Conservation (phyloP, 2,888 invertebrate species). For the Anthophora plumipes region DNA sequence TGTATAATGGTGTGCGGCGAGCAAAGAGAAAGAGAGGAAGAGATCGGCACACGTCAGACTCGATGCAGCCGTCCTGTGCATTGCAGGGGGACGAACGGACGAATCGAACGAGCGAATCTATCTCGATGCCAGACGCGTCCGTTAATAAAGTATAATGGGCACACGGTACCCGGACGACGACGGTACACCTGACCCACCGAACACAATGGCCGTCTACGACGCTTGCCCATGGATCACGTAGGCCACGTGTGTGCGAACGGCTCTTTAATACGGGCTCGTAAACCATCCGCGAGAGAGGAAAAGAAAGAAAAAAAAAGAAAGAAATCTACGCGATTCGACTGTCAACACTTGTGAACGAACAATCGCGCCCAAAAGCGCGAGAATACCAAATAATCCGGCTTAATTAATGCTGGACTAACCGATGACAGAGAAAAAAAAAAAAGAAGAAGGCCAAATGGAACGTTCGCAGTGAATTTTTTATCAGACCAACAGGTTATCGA, state of each 20-base stretch:
- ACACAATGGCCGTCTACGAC: conserved; percentile 69
- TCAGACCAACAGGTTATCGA: neutral
- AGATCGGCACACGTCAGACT: conserved; percentile 27
- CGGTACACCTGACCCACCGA: conserved; percentile 75
- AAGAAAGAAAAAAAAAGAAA: no score
- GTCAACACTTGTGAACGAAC: conserved; percentile 33
- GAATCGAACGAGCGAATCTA: conserved; percentile 65
- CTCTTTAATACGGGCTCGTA: conserved; percentile 75
- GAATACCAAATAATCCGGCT: conserved; percentile 22
- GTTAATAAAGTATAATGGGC: conserved; percentile 81
- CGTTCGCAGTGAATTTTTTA: conserved; percentile 11
- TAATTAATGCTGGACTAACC: conserved; percentile 32
- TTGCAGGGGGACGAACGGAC: conserved; percentile 50
- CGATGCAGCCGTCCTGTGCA: conserved; percentile 57
- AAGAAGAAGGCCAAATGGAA: conserved; percentile 17
- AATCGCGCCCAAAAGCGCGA: conserved; percentile 39
- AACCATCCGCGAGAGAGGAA: conserved; percentile 69
- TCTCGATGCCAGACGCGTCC: conserved; percentile 76
- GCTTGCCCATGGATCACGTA: conserved; percentile 74
- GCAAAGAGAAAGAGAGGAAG: neutral
- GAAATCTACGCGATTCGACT: conserved; percentile 51
- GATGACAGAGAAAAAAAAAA: neutral
- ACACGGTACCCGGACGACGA: conserved; percentile 69
- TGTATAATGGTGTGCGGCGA: conserved; percentile 13
- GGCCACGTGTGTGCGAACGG: conserved; percentile 69